Evolutionary conservation across 1,140 invertebrate species (phyloP), one percentile per base, ranked within the genome.

Genomic region (Drosophila elegans): DNA sequence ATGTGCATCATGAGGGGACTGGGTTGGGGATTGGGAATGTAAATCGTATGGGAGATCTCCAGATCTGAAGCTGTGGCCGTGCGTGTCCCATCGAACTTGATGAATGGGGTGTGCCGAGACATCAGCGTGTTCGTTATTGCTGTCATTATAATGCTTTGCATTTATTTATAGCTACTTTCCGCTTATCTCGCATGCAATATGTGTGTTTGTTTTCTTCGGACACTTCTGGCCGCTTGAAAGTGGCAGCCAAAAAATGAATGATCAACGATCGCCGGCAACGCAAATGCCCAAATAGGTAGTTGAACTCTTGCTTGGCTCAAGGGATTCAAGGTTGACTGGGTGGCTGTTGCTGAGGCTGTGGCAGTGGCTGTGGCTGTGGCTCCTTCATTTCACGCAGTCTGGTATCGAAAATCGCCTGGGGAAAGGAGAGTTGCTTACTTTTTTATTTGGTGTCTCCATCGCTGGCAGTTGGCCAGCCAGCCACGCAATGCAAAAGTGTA

Each of bases 101-200:
- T 88, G 83, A 88, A 88, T 88, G 83, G 83, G 83, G 83, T 83
- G 83, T 82, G 83, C 83, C 83, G 54, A 76, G 76, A 68, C 83
- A 83, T 89, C 83, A 77, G 86, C 49, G 44, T 71, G 39, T 83
- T 77, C 83, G 86, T 88, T 89, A 88, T 88, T 89, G 83, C 84
- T 84, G 84, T 89, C 83, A 88, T 88, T 89, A 88, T 88, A 86
- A 83, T 76, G 80, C 62, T 62, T 88, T 73, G 59, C 62, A 68
- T 74, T 79, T 86, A 89, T 86, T 86, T 86, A 86, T 86, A 89
- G 79, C 81, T 44, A 44, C 64, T 60, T 41, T 55, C 57, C 49
- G 53, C 53, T 59, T 67, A 76, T 52, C 74, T 78, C 13, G 64
- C 46, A 68, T 66, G 64, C 44, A 60, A 63, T 60, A 25, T 63